A percentile compares a stretch with the other conserved stretches of the same genome.
Conservation (phyloP, 2,888 invertebrate genomes). For the Yponomeuta plumbellus region DNA sequence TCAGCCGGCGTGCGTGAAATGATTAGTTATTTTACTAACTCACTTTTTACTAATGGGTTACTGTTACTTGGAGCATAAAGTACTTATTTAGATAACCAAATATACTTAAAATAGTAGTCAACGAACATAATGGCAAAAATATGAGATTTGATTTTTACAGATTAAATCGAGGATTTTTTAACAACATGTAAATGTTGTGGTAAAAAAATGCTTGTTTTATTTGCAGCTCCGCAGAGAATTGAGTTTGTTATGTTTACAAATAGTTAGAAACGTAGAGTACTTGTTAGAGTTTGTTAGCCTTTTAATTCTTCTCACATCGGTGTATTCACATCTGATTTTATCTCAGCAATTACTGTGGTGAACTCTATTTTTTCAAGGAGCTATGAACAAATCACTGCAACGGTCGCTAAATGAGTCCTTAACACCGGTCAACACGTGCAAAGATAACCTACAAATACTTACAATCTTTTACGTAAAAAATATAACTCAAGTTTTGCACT, state of each 20-base stretch:
- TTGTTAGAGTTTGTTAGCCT: not conserved
- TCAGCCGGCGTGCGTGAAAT: too few species aligned
- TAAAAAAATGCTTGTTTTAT: too few species aligned
- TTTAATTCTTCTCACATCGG: not conserved
- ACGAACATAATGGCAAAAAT: too few species aligned
- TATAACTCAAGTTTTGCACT: not conserved
- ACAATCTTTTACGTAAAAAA: not conserved
- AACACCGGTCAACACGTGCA: not conserved
- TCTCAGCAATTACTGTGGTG: not conserved
- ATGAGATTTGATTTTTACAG: too few species aligned
- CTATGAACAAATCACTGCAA: not conserved
- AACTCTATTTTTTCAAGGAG: not conserved
- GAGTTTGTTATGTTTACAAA: not conserved
- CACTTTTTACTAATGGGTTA: too few species aligned
- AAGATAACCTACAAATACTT: not conserved
- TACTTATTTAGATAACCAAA: too few species aligned
- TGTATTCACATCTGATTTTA: not conserved
- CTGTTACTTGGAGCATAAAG: too few species aligned
- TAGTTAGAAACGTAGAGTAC: not conserved
- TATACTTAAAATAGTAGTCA: too few species aligned
- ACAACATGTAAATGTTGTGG: too few species aligned
- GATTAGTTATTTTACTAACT: too few species aligned
- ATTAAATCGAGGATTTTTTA: too few species aligned
- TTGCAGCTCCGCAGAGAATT: too few species aligned
- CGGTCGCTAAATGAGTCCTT: not conserved